phyloP scores from a whole-genome alignment of 2,797 vertebrate species.

The Craterocephalus amniculus region DNA sequence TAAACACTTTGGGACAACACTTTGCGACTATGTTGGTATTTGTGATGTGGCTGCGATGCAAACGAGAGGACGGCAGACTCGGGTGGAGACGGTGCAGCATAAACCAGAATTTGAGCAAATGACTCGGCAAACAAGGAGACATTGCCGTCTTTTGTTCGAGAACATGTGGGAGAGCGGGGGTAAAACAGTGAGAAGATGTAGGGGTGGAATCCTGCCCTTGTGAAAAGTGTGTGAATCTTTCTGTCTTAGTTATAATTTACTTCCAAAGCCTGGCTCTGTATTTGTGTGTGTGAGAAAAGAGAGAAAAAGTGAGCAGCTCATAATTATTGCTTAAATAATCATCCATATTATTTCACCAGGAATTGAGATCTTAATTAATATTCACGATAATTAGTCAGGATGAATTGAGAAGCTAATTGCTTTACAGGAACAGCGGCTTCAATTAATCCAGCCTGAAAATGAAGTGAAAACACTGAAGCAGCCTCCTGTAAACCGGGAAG shows the following conservation, averaged over 20 bases:
- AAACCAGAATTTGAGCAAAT: slow-evolving; percentile 42
- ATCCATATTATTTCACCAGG: slow-evolving; percentile 46
- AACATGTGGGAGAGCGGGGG: slow-evolving; percentile 46
- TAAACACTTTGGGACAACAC: slow-evolving; percentile 45
- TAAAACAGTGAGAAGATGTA: slow-evolving; percentile 36
- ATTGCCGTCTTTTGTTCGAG: slow-evolving; percentile 40
- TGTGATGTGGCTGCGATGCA: slow-evolving; percentile 13
- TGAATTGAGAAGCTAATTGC: slow-evolving; percentile 19
- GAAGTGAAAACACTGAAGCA: slow-evolving; percentile 10
- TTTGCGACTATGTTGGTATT: slow-evolving; percentile 33
- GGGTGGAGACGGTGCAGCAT: slow-evolving; percentile 36
- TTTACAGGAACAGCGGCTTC: slow-evolving; percentile 26
- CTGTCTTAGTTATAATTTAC: slow-evolving; percentile 40
- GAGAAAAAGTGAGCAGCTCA: slow-evolving; percentile 15
- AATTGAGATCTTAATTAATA: slow-evolving; percentile 41
- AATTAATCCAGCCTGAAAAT: slow-evolving; percentile 24
- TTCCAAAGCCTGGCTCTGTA: slow-evolving; percentile 23
- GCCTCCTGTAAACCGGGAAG: slow-evolving; percentile 5
- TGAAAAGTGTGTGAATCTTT: slow-evolving; percentile 43
- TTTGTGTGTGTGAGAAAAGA: neutral
- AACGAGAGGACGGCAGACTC: slow-evolving; percentile 17
- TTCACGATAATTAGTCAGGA: slow-evolving; percentile 38
- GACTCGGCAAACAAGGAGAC: slow-evolving; percentile 48
- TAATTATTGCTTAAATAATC: slow-evolving; percentile 44
- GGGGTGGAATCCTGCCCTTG: slow-evolving; percentile 44